Evolutionary conservation across 2,113 vertebrate species (phyloP), one percentile per base, ranked within the genome.

Genomic region (Barnardius zonarius): DNA sequence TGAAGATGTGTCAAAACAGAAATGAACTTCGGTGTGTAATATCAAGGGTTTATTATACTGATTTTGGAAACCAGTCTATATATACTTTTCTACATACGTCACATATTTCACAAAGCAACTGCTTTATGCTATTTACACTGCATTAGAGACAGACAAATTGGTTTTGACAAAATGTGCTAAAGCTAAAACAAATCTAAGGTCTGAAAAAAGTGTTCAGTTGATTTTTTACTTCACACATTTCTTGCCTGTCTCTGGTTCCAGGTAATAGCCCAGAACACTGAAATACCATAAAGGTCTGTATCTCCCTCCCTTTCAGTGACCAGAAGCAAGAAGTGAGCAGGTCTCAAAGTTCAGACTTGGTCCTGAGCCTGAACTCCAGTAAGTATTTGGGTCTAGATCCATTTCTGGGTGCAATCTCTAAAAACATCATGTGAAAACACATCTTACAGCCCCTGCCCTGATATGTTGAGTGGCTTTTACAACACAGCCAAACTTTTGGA

Each of bases 1-100:
- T 83, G 92, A 93, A 90, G 85, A 92, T 19, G 83, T 85, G 80
- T 87, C 92, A 94, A 94, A 97, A 74, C 83, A 93, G 88, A 93
- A 96, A 83, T 59, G 73, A 91, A 66, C 82, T 70, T 85, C 51
- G 5, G 63, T 72, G 7, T 66, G 93, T 70, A 76, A 44, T 46
- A 87, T 31, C 77, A 72, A 72, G 85, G 86, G 54, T 61, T 93
- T 83, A 48, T 43, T 75, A 6, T 35, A 96, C 92, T 83, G 95
- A 95, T 97, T 96, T 93, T 91, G 91, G 96, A 96, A 74, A 63
- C 62, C 86, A 85, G 24, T 75, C 55, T 51, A 3, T 31, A 63
- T 77, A 67, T 35, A 35, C 46, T 83, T 92, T 70, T 89, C 69
- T 66, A 48, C 82, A 83, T 80, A 84, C 10, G 3, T 88, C 94